Conservation (phyloP, 1,140 invertebrate species). For the Drosophila nikananu region DNA sequence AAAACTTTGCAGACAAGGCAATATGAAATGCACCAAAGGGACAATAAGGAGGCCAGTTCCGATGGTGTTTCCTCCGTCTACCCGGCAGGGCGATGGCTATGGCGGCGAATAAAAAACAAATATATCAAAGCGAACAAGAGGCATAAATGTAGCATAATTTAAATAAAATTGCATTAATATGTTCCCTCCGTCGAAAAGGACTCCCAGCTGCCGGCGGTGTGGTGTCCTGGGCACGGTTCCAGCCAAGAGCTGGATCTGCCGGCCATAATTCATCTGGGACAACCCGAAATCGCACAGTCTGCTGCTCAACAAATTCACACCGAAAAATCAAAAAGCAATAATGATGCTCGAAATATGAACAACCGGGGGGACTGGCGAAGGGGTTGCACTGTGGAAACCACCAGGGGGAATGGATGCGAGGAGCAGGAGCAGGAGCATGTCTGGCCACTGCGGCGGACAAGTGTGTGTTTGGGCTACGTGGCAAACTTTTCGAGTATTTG, state of each 20-base stretch:
- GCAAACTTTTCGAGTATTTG: conserved; percentile 72
- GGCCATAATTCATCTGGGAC: conserved; percentile 66
- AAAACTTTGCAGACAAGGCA: conserved; percentile 31
- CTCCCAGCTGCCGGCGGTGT: conserved; percentile 41
- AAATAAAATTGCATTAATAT: conserved; percentile 83
- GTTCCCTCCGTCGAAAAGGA: conserved; percentile 52
- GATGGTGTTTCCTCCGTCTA: conserved; percentile 32
- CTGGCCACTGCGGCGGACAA: conserved; percentile 22
- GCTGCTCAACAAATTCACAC: conserved; percentile 70
- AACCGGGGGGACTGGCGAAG: conserved; percentile 8
- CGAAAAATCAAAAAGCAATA: conserved; percentile 82
- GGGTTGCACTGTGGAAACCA: background rate
- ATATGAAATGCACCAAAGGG: conserved; percentile 29
- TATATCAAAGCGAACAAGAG: conserved; percentile 61
- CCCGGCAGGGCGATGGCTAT: conserved; percentile 24
- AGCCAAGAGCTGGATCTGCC: conserved; percentile 39
- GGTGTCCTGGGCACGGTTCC: conserved; percentile 57
- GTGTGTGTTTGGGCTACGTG: conserved; percentile 48
- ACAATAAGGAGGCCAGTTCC: conserved; percentile 52
- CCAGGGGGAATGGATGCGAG: background rate
- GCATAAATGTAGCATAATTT: conserved; percentile 79
- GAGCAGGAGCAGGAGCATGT: background rate
- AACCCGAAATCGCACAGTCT: conserved; percentile 31
- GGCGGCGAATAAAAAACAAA: conserved; percentile 56
- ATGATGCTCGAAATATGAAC: conserved; percentile 75